Percentiles rank a stretch among this genome's conserved stretches.
phyloP scores from a whole-genome alignment of 2,797 vertebrate genomes.

The Salmo trutta region DNA sequence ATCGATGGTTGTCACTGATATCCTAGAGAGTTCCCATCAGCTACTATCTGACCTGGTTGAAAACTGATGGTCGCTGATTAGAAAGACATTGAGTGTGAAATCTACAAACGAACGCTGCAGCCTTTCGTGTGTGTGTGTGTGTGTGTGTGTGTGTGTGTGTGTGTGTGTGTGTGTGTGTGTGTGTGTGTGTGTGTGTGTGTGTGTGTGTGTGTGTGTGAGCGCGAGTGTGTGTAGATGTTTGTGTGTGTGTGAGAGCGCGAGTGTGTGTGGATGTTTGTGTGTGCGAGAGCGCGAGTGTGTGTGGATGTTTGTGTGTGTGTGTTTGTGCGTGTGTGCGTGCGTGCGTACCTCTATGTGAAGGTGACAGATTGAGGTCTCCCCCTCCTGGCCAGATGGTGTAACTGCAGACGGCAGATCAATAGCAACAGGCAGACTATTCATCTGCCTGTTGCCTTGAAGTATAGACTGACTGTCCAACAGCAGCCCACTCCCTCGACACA shows the following conservation, averaged over 20 bases:
- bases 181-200: not conserved
- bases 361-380: constrained; percentile 59
- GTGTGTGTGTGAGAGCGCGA: too few relatives aligned
- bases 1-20: constrained; percentile 60
- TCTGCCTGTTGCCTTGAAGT: constrained; percentile 43
- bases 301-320: not conserved
- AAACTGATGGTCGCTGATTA: not conserved
- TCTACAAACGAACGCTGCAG: not conserved
- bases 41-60: not conserved
- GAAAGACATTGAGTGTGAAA: constrained; percentile 22
- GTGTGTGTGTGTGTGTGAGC: not conserved
- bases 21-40: constrained; percentile 37
- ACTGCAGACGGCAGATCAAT: constrained; percentile 56
- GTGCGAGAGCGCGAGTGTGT: not conserved
- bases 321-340: not conserved
- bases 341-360: not conserved
- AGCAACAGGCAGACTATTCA: constrained; percentile 34
- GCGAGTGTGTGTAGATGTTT: not conserved
- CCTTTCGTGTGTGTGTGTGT: not conserved
- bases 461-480: constrained; percentile 49
- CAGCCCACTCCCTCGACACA: constrained; percentile 27
- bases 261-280: not conserved
- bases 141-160: not conserved
- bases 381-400: constrained; percentile 59
- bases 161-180: not conserved